A percentile compares a stretch with the other conserved stretches of the same genome.
These are phyloP conservation scores for Lytechinus pictus DNA, from an alignment of 35 echinoderm and acorn worm genomes.

Conservation along the genomic window DNA sequence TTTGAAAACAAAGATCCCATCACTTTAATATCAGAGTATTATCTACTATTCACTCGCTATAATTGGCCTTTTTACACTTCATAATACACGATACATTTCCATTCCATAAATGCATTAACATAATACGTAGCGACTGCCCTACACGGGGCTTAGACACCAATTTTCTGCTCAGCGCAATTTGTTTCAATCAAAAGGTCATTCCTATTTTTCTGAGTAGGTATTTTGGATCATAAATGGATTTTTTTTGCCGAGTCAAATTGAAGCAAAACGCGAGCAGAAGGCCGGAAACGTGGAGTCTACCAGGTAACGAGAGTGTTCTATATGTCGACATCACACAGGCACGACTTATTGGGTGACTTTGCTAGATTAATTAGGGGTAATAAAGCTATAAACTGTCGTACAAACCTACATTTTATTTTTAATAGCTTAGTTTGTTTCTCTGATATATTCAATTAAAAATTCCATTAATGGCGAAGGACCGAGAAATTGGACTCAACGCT, in stretches of 20 bases:
- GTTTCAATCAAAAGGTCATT: constrained; percentile 1
- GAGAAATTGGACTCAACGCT: too few species aligned
- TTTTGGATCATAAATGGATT: neutral
- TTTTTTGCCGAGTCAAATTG: neutral
- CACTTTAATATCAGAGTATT: too few species aligned
- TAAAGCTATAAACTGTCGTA: neutral
- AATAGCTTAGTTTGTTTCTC: too few species aligned
- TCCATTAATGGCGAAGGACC: too few species aligned
- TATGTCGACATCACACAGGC: too few species aligned
- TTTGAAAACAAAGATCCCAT: too few species aligned
- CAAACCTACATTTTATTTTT: neutral
- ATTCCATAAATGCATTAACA: neutral
- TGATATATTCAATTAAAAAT: too few species aligned
- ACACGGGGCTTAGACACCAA: neutral
- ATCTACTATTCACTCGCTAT: too few species aligned
- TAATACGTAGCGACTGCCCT: neutral
- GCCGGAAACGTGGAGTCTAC: neutral
- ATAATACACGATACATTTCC: too few species aligned
- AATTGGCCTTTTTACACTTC: too few species aligned
- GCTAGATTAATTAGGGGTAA: neutral
- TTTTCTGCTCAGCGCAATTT: neutral
- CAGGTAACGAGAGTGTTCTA: neutral
- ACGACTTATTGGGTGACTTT: too few species aligned
- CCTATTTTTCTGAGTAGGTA: neutral
- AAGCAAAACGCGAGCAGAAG: neutral